Percentiles rank a stretch among this genome's conserved stretches.
Conservation (phyloP, 1,140 invertebrate genomes). For the Hycleus phaleratus region DNA sequence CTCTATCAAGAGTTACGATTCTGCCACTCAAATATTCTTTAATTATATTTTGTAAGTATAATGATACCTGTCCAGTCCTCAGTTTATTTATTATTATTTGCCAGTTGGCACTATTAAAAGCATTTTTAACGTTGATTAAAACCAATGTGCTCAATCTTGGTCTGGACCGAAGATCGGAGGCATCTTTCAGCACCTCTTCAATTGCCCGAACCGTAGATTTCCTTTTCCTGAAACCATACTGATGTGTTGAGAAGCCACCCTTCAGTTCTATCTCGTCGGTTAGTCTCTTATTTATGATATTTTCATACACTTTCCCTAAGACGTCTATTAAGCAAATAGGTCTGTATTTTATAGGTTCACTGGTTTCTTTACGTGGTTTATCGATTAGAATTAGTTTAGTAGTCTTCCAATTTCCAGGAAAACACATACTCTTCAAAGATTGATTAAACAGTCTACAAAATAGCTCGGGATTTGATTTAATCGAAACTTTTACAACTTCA, state of each 20-base stretch:
- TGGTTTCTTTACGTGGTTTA: not conserved
- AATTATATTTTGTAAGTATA: conserved; percentile 8
- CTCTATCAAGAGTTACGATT: conserved; percentile 2
- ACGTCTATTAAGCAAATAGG: conserved; percentile 13
- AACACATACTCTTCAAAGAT: not conserved
- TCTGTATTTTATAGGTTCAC: not conserved
- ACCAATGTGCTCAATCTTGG: no score
- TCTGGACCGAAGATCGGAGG: no score
- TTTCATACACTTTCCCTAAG: conserved; percentile 1
- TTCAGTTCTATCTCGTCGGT: not conserved
- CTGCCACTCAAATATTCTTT: conserved; percentile 13
- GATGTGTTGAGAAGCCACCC: not conserved
- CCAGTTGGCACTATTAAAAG: not conserved
- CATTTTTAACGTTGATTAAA: no score
- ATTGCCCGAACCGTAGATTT: not conserved
- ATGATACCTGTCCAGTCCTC: not conserved
- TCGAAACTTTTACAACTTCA: not conserved
- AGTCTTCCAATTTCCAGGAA: not conserved
- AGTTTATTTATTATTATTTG: not conserved
- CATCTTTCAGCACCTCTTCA: no score
- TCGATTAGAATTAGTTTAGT: not conserved
- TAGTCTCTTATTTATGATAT: conserved; percentile 2
- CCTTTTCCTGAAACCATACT: not conserved
- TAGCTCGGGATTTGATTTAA: not conserved
- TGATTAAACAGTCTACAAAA: not conserved